Base-by-base conservation (phyloP, 1,140 invertebrate genomes). In the Maniola jurtina region DNA sequence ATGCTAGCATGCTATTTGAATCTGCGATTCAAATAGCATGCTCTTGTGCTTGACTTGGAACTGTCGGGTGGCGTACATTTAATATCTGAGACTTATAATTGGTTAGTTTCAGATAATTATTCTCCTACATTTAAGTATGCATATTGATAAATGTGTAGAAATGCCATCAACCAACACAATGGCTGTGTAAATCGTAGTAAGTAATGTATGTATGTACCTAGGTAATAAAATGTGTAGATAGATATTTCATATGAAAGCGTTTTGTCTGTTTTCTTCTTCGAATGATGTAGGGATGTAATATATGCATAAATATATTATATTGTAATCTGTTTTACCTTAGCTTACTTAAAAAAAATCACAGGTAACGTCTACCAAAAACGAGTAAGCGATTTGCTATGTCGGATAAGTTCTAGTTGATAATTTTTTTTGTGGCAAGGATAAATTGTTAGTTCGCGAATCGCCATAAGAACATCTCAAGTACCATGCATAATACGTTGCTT, bases 141-240 rank as follows among this genome's bases (percentile, higher is more conserved):
- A 63, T 68, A 25, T 25, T 25, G 45, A 55, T 61, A 48, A 63
- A 64, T 64, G 61, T 61, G 56, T 68, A 68, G 57, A 52, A 50
- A 68, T 52, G 66, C 66, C 66, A 68, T 68, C 56, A 68, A 68
- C 55, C 57, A 68, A 68, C 35, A 25, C 55, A 68, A 64, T 68
- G 66, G 66, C 66, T 68, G 66, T 68, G 66, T 68, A 68, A 64
- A 64, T 64, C 50, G 56, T 68, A 68, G 66, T 34, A n/a, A n/a
- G n/a, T n/a, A n/a, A n/a, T n/a, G n/a, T 68, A 68, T 68, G 38
- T 68, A 40, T 63, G 66, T 2, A 25, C 25, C 25, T 68, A n/a
- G n/a, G n/a, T n/a, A 68, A 38, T 61, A 64, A 63, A 68, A 52
- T 55, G 48, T 68, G 45, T 64, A 64, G 68, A 60, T 64, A 64